Evolutionary conservation across 2,888 invertebrate genomes (phyloP).

Genomic region (Agrochola macilenta): DNA sequence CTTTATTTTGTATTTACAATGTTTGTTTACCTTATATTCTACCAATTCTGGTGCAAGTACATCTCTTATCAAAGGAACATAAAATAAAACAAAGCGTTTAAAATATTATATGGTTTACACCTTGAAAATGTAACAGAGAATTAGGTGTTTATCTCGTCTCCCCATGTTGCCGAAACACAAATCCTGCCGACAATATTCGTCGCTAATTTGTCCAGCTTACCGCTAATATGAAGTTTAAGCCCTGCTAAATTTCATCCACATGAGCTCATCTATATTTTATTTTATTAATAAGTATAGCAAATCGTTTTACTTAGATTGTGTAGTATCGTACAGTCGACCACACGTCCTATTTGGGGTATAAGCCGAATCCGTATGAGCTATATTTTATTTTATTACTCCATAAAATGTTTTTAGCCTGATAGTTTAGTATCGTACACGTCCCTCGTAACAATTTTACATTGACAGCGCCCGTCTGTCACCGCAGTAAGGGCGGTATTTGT

Average conservation of each 20-base stretch:
- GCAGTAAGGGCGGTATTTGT: neutral
- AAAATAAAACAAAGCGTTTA: slow-evolving; percentile 6
- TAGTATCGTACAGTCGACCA: neutral
- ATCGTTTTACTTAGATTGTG: neutral
- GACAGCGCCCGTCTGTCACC: neutral
- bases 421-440: neutral
- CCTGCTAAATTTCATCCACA: neutral
- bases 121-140: slow-evolving; percentile 25
- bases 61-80: slow-evolving; percentile 11
- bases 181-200: slow-evolving; percentile 2
- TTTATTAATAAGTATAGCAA: neutral
- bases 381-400: neutral
- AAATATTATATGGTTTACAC: slow-evolving; percentile 19
- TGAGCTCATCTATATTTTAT: neutral
- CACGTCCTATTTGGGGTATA: neutral
- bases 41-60: neutral
- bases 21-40: neutral
- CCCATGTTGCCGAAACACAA: slow-evolving; percentile 14
- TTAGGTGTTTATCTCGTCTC: slow-evolving; percentile 20
- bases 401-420: neutral
- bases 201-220: neutral
- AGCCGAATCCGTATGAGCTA: neutral
- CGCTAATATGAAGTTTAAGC: neutral
- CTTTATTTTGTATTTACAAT: neutral
- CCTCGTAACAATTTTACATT: neutral